A percentile compares a stretch with the other conserved stretches of the same genome.
phyloP scores from a whole-genome alignment of 1,140 invertebrate genomes.

The Cydia splendana region DNA sequence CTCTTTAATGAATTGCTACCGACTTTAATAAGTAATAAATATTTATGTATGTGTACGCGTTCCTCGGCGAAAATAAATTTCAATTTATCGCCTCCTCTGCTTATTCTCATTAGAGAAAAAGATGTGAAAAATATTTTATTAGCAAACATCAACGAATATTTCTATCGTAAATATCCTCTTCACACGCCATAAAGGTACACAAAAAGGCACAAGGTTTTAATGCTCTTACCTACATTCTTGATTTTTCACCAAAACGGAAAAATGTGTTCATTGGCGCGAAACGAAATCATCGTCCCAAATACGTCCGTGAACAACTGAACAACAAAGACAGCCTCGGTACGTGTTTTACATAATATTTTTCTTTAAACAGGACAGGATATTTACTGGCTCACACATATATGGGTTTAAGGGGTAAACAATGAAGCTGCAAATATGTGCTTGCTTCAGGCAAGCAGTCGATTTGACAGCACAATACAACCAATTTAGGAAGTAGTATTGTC shows the following conservation, averaged over 20 bases:
- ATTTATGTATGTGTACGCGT: constrained; percentile 56
- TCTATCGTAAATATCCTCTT: constrained; percentile 52
- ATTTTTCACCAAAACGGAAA: constrained; percentile 63
- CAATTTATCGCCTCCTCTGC: constrained; percentile 54
- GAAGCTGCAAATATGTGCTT: constrained; percentile 55
- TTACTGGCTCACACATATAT: constrained; percentile 58
- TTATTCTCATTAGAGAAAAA: constrained; percentile 59
- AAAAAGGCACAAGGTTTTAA: constrained; percentile 61
- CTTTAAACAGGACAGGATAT: constrained; percentile 64
- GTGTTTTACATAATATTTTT: constrained; percentile 71
- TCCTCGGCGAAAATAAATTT: constrained; percentile 56
- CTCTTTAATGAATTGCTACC: constrained; percentile 58
- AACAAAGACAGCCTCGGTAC: constrained; percentile 60
- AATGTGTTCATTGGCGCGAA: constrained; percentile 68
- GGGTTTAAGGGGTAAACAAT: constrained; percentile 66
- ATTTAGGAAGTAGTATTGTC: constrained; percentile 9
- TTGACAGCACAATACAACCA: constrained; percentile 10
- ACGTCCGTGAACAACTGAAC: constrained; percentile 62
- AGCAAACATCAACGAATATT: constrained; percentile 55
- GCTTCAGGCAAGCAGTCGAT: constrained; percentile 32
- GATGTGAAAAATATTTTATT: constrained; percentile 57
- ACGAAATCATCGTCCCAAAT: constrained; percentile 67
- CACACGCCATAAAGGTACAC: constrained; percentile 47
- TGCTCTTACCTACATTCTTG: constrained; percentile 56
- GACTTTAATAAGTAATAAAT: constrained; percentile 66